Percentiles rank a stretch among this genome's conserved stretches.
These are phyloP conservation scores for Emydura subglobosa DNA, from an alignment of 2,113 vertebrate genomes.

Conservation along the genomic window DNA sequence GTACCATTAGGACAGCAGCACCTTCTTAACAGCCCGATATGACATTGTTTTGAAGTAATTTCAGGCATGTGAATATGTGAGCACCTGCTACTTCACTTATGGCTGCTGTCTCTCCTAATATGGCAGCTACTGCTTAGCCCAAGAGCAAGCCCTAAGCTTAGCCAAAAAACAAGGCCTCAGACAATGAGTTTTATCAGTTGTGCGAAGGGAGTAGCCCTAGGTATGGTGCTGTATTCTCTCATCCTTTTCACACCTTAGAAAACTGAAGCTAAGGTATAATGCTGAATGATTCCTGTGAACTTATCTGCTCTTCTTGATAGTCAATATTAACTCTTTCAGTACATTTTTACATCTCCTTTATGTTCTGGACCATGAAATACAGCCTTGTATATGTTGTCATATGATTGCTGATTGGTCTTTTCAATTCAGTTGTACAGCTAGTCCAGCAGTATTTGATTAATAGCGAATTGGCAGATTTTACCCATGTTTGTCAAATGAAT, in stretches of 20 bases:
- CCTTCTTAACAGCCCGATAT: too few relatives aligned
- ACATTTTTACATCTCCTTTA: conserved; percentile 22
- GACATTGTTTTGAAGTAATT: too few relatives aligned
- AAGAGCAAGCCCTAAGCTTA: neutral
- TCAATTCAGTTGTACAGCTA: conserved; percentile 14
- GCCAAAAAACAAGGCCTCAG: neutral
- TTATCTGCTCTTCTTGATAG: neutral
- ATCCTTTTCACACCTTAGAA: neutral
- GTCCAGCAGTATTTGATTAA: conserved; percentile 51
- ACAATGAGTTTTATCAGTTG: conserved; percentile 48
- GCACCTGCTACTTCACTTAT: too few relatives aligned
- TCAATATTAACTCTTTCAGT: neutral
- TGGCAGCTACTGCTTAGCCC: too few relatives aligned
- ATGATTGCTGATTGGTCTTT: neutral
- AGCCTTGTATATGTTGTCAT: conserved; percentile 25
- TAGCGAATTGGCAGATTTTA: conserved; percentile 49
- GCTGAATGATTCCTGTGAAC: neutral
- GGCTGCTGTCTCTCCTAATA: too few relatives aligned
- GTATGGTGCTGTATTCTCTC: neutral
- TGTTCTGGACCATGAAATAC: conserved; percentile 11
- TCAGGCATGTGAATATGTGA: too few relatives aligned
- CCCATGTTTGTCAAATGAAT: conserved; percentile 71
- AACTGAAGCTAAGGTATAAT: neutral
- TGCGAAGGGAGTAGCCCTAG: neutral
- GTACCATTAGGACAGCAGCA: too few relatives aligned